Evolutionary conservation across 2,888 invertebrate genomes (phyloP).

Genomic region (Rhingia campestris): DNA sequence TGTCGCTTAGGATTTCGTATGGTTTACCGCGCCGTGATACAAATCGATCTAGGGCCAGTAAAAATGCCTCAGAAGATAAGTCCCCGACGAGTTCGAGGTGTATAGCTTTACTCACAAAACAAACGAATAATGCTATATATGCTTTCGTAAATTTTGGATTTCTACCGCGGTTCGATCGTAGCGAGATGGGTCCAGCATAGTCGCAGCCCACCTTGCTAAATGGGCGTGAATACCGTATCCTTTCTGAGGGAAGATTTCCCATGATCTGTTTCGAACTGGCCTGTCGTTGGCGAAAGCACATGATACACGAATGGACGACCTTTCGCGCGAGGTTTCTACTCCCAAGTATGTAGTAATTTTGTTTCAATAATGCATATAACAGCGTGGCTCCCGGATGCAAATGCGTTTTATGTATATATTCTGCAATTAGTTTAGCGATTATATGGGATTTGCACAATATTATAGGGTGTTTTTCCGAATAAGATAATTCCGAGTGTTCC

Average conservation of each 20-base stretch:
- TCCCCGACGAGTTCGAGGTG: conserved; percentile 8
- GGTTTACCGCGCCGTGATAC: conserved; percentile 1
- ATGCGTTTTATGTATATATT: not conserved
- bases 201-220: conserved; percentile 40
- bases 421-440: too few relatives aligned
- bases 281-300: conserved; percentile 36
- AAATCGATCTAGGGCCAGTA: conserved; percentile 4
- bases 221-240: conserved; percentile 40
- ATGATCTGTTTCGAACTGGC: conserved; percentile 35
- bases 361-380: not conserved
- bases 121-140: too few relatives aligned
- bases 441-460: too few relatives aligned
- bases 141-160: conserved; percentile 9
- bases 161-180: conserved; percentile 8
- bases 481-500: too few relatives aligned
- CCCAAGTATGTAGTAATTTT: conserved; percentile 32
- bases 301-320: conserved; percentile 35
- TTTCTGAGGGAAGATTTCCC: conserved; percentile 37
- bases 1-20: conserved; percentile 4
- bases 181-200: conserved; percentile 19
- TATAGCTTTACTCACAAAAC: too few relatives aligned
- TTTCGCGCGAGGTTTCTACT: conserved; percentile 26
- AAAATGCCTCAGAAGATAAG: not conserved
- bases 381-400: conserved; percentile 11
- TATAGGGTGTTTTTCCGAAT: too few relatives aligned